Base-by-base conservation (phyloP, 1,140 invertebrate species). In the Drosophila punjabiensis region DNA sequence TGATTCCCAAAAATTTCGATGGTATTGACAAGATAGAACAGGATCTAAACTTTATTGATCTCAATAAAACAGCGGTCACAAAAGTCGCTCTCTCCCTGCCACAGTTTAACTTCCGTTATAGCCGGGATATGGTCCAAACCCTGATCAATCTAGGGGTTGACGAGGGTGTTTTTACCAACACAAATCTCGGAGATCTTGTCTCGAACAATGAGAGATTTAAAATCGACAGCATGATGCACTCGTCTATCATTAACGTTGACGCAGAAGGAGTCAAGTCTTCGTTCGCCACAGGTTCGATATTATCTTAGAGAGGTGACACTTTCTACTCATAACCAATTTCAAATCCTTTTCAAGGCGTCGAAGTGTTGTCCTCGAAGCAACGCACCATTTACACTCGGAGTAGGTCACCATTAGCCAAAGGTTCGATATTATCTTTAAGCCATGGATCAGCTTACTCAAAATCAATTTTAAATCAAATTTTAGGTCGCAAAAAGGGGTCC, bases 51-150 rank as follows among this genome's bases (percentile, higher is more conserved):
- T 4, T 0, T 0, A 4, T 53, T 8, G 11, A 53, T 20, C 3
- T 33, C 1, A 1, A 11, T 8, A 33, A 13, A 9, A 1, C n/a
- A 33, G 7, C 11, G 5, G 4, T 2, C 5, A 50, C 7, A 6
- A 10, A 9, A 28, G 16, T 69, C 4, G 5, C 9, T 4, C 7
- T 69, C 1, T 7, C 45, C 28, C 0, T 69, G 35, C 66, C 66
- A 0, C 11, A 32, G 24, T 69, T 69, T 0, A 41, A 41, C 16
- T 50, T 69, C 18, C 28, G 37, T 0, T 65, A 69, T 35, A 48
- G 13, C 5, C 14, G 48, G 4, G 66, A 69, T 39, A 14, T 69
- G 66, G 11, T 64, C 18, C 66, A 65, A 16, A 9, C 66, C 18
- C 24, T 69, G n/a, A 24, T 65, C 13, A 60, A 69, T 33, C 7